These are phyloP conservation scores for Conus canariensis DNA, from an alignment of 2,888 invertebrate genomes.

Conservation along the genomic window DNA sequence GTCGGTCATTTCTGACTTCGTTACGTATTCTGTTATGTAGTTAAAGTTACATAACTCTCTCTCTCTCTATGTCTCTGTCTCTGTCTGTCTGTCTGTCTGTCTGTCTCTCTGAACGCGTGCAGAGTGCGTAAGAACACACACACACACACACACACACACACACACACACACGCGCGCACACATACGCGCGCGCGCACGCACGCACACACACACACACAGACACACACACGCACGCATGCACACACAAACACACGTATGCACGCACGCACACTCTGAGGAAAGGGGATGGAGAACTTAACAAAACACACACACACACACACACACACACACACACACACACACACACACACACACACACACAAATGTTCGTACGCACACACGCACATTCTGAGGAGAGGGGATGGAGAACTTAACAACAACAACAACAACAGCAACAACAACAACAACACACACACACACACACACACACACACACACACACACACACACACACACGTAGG, in stretches of 20 bases:
- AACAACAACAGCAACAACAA: no score
- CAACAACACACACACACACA: background rate
- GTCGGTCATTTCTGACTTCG: background rate
- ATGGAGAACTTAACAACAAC: background rate
- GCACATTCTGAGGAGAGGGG: no score
- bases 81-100: background rate
- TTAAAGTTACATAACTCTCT: background rate
- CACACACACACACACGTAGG: no score
- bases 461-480: background rate
- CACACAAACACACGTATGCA: background rate
- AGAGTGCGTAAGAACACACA: no score
- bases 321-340: no score
- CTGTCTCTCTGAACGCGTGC: background rate
- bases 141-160: no score
- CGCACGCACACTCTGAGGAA: no score
- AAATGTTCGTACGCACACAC: no score
- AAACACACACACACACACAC: no score
- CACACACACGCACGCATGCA: background rate
- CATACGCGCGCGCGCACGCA: background rate
- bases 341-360: no score
- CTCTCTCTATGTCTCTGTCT: background rate
- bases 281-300: no score
- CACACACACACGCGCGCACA: background rate
- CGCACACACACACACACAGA: constrained; percentile 5
- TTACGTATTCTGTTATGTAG: background rate